phyloP scores from a whole-genome alignment of 1,140 invertebrate species.

The Drosophila sp. region DNA sequence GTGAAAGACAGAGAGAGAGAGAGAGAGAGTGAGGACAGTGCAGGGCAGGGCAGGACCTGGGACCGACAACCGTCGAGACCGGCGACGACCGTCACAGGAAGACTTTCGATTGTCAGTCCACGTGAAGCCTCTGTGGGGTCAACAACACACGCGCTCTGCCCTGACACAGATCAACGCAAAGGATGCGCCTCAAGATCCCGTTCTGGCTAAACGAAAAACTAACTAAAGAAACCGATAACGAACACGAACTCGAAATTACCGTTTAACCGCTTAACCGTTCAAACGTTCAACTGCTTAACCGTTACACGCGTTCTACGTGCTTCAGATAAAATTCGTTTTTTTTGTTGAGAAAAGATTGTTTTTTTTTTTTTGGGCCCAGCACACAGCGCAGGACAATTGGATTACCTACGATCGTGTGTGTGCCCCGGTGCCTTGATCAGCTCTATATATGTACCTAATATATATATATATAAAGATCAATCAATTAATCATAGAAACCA shows the following conservation, averaged over 20 bases:
- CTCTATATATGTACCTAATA: not conserved
- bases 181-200: slow-evolving; percentile 53
- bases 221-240: not conserved
- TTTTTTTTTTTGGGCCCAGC: slow-evolving; percentile 31
- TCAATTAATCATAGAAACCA: not conserved
- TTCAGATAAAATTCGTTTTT: slow-evolving; percentile 9
- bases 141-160: slow-evolving; percentile 81
- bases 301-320: slow-evolving; percentile 48
- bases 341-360: slow-evolving; percentile 20
- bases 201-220: slow-evolving; percentile 46
- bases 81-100: slow-evolving; percentile 77
- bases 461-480: not conserved
- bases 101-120: slow-evolving; percentile 81
- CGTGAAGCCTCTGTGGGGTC: slow-evolving; percentile 84
- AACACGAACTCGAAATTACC: slow-evolving; percentile 13
- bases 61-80: slow-evolving; percentile 37
- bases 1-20: not conserved
- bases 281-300: slow-evolving; percentile 8
- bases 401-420: slow-evolving; percentile 80
- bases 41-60: slow-evolving; percentile 8
- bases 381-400: slow-evolving; percentile 73
- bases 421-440: slow-evolving; percentile 51
- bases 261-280: slow-evolving; percentile 25
- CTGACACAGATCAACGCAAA: slow-evolving; percentile 27
- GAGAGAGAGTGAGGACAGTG: slow-evolving; percentile 1